Percentiles rank a stretch among this genome's conserved stretches.
phyloP scores from a whole-genome alignment of 2,797 vertebrate species.

The Manis crassicaudata region DNA sequence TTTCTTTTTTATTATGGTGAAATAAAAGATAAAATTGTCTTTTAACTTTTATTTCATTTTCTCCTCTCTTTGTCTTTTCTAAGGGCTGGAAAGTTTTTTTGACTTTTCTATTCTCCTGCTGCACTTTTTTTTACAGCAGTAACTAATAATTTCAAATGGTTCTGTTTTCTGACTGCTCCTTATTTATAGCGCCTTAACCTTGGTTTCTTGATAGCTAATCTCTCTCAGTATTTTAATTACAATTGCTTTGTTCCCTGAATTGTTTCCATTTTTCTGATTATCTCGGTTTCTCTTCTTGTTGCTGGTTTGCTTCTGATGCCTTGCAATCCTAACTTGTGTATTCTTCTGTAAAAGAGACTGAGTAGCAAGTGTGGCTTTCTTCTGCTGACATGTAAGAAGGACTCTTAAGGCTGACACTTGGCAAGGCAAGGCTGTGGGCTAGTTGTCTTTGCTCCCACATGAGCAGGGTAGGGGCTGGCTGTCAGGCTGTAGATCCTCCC shows the following conservation, averaged over 20 bases:
- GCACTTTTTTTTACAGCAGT: background rate
- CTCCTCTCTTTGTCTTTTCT: background rate
- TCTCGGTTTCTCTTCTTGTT: constrained; percentile 10
- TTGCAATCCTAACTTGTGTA: background rate
- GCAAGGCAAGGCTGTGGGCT: background rate
- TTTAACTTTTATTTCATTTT: background rate
- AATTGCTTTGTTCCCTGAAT: constrained; percentile 31
- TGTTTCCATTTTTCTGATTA: background rate
- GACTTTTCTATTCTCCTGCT: constrained; percentile 8
- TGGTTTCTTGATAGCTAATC: background rate
- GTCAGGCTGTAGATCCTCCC: background rate
- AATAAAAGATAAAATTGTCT: background rate
- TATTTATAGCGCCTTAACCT: background rate
- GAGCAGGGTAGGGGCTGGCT: background rate
- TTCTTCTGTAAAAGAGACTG: background rate
- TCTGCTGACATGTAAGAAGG: background rate
- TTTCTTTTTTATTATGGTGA: background rate
- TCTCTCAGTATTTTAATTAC: background rate
- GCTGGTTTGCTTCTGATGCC: background rate
- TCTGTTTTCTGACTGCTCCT: constrained; percentile 31
- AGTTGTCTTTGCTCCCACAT: background rate
- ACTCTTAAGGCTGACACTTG: background rate
- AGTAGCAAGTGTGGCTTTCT: background rate
- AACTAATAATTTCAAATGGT: background rate
- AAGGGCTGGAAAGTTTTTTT: background rate